phyloP scores from a whole-genome alignment of 2,888 invertebrate genomes.

The Heliconius erato region DNA sequence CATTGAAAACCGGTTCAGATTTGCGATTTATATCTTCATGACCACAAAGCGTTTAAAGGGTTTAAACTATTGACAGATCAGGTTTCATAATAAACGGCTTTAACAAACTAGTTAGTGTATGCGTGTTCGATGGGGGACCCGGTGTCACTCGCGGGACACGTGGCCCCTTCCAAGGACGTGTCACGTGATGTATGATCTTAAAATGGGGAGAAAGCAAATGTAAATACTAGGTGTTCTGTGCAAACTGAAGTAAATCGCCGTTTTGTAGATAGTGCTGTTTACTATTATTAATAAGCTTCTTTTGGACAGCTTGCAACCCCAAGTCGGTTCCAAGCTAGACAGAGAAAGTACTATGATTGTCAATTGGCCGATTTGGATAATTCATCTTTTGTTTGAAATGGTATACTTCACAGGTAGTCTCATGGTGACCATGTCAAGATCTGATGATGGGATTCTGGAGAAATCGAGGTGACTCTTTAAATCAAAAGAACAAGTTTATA shows the following conservation, averaged over 20 bases:
- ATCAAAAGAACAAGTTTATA: too few relatives aligned
- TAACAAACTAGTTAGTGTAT: slow-evolving; percentile 31
- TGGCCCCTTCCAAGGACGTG: slow-evolving; percentile 40
- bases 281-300: slow-evolving; percentile 7
- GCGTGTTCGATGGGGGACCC: slow-evolving; percentile 20
- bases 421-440: too few relatives aligned
- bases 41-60: slow-evolving; percentile 52
- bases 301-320: neutral
- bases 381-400: too few relatives aligned
- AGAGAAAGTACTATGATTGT: neutral
- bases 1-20: slow-evolving; percentile 47
- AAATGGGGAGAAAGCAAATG: slow-evolving; percentile 8
- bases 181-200: slow-evolving; percentile 28
- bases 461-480: too few relatives aligned
- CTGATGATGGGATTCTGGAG: too few relatives aligned
- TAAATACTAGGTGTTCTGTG: slow-evolving; percentile 19
- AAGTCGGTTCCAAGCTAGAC: neutral
- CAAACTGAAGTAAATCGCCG: neutral
- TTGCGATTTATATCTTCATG: slow-evolving; percentile 54
- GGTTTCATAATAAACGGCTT: slow-evolving; percentile 43
- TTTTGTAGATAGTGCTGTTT: slow-evolving; percentile 13
- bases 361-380: neutral
- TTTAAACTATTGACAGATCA: slow-evolving; percentile 50
- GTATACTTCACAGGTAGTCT: too few relatives aligned
- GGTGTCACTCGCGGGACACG: slow-evolving; percentile 34